Evolutionary conservation across 1,140 invertebrate species (phyloP), one percentile per base, ranked within the genome.

Genomic region (Platyscapa corneri): DNA sequence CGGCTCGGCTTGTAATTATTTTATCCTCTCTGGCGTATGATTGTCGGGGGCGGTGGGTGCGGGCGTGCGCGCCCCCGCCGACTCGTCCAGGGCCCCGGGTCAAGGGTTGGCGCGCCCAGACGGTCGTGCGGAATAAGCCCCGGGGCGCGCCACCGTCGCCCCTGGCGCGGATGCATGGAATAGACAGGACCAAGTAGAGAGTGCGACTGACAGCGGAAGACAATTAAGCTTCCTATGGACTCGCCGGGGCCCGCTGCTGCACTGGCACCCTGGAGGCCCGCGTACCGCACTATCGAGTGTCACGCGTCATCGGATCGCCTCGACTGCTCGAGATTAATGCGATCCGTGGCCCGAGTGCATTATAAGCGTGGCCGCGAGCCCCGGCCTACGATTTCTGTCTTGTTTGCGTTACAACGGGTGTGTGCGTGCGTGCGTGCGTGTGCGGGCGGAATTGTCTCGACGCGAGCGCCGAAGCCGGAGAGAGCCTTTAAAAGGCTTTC

Each of bases 161-260:
- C 88, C 87, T 89, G 88, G 90, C 89, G 90, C 88, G 89, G 89
- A 90, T 89, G 90, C 90, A 87, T 92, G 91, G 88, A 89, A 89
- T 89, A 88, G 91, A 92, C 90, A 92, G 90, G 88, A 86, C 88
- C 89, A 91, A 92, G 90, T 91, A 87, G 89, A 89, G 88, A 89
- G 88, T 92, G 91, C 90, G 91, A 90, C 91, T 92, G 91, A 92
- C 91, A 92, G 91, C 89, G 88, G 88, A 90, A 91, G 91, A 92
- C 91, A 92, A 92, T 92, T 91, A 92, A 90, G 89, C 89, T 90
- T 90, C 89, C 89, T 88, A 90, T 90, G 89, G 88, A 27, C 30
- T 1, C 14, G n/a, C 3, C n/a, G 42, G 30, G 46, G 14, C n/a
- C 42, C 80, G 12, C 42, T 12, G 6, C 32, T 23, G 34, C 1